These are phyloP conservation scores for Zootermopsis nevadensis DNA, from an alignment of 2,888 invertebrate genomes.

Conservation along the genomic window DNA sequence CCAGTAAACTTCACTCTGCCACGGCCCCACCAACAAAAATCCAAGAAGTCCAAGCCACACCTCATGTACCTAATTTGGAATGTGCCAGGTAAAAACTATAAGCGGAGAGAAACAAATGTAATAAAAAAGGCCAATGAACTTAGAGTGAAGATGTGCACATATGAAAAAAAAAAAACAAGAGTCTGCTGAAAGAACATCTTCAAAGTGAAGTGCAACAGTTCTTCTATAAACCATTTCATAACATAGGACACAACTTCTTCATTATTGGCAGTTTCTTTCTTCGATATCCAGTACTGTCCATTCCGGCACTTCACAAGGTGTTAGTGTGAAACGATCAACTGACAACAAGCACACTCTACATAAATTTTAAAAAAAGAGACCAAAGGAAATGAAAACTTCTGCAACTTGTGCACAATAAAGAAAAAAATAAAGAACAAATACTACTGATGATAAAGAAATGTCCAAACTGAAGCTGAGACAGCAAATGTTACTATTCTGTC, in stretches of 20 bases:
- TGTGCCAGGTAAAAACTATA: constrained; percentile 25
- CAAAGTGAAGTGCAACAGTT: not conserved
- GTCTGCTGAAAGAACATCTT: not conserved
- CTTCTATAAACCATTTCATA: not conserved
- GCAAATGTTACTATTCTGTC: not conserved
- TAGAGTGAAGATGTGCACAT: not conserved
- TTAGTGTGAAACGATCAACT: not conserved
- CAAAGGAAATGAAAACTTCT: not conserved
- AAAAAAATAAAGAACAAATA: not conserved
- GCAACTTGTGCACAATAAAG: not conserved
- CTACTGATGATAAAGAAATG: constrained; percentile 2
- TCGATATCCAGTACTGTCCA: too few relatives aligned
- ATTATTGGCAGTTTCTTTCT: too few relatives aligned
- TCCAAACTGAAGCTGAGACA: not conserved
- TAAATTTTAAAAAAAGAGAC: not conserved
- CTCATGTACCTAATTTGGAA: constrained; percentile 20
- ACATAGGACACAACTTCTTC: not conserved
- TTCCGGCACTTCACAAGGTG: too few relatives aligned
- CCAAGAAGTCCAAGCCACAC: constrained; percentile 37
- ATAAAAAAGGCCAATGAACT: not conserved
- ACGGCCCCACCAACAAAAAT: constrained; percentile 30
- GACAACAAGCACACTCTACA: not conserved
- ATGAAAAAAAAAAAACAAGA: not conserved
- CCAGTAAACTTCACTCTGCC: constrained; percentile 47
- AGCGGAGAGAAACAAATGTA: not conserved